Evolutionary conservation across 2,888 invertebrate species (phyloP).

Genomic region (Dorcus hopei): DNA sequence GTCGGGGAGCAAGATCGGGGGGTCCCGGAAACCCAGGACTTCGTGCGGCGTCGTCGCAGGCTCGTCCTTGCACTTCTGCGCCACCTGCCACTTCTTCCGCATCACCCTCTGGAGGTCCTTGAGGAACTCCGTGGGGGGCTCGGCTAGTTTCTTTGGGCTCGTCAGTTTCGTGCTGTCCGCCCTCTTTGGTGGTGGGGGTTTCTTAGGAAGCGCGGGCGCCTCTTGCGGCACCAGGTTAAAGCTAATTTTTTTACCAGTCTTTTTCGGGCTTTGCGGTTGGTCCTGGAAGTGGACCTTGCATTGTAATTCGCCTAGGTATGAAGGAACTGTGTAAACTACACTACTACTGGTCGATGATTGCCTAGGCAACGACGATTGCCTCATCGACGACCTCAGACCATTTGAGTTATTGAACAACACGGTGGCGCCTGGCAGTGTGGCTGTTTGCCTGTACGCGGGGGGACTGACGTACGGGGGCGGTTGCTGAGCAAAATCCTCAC

Average conservation of each 20-base stretch:
- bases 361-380: constrained; percentile 51
- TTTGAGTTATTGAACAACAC: constrained; percentile 37
- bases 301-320: constrained; percentile 57
- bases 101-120: constrained; percentile 88
- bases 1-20: constrained; percentile 65
- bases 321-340: constrained; percentile 34
- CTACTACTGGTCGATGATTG: constrained; percentile 54
- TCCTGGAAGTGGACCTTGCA: constrained; percentile 63
- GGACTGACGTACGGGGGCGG: constrained; percentile 47
- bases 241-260: constrained; percentile 61
- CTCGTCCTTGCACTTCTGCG: constrained; percentile 87
- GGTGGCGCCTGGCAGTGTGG: constrained; percentile 39
- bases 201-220: constrained; percentile 61
- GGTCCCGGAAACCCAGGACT: constrained; percentile 85
- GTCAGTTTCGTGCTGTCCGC: constrained; percentile 72
- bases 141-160: constrained; percentile 73
- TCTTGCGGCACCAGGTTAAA: constrained; percentile 59
- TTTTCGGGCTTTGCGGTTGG: constrained; percentile 53
- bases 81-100: constrained; percentile 91
- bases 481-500: constrained; percentile 27
- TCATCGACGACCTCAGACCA: constrained; percentile 42
- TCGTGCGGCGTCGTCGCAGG: constrained; percentile 87
- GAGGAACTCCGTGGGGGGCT: constrained; percentile 78
- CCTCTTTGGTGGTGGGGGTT: constrained; percentile 73
- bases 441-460: constrained; percentile 41